Evolutionary conservation across 2,888 invertebrate species (phyloP).

Genomic region (Epistrophella euchroma): DNA sequence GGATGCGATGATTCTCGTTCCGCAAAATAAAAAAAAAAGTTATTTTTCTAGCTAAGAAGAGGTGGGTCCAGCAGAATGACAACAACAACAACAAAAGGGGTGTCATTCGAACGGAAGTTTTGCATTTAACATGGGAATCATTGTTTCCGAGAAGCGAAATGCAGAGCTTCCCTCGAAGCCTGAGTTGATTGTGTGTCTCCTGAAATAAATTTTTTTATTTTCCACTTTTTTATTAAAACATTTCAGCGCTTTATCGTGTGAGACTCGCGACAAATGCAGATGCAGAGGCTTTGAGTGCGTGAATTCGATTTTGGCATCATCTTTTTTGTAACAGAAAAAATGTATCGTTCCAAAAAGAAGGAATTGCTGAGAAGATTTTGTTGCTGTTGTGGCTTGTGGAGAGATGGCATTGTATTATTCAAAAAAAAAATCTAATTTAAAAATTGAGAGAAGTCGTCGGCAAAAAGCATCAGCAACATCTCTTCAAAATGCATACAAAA

Average conservation of each 20-base stretch:
- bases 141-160: constrained; percentile 45
- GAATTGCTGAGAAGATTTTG: constrained; percentile 13
- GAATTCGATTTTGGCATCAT: constrained; percentile 34
- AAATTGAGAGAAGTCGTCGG: neutral
- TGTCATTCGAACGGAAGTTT: constrained; percentile 33
- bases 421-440: neutral
- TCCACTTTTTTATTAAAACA: constrained; percentile 62
- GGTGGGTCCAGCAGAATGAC: constrained; percentile 60
- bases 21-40: constrained; percentile 37
- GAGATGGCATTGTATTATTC: neutral
- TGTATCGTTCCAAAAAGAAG: constrained; percentile 69
- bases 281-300: constrained; percentile 24
- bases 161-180: constrained; percentile 53
- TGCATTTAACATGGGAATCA: constrained; percentile 42
- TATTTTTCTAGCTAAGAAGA: constrained; percentile 48
- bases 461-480: constrained; percentile 23
- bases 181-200: constrained; percentile 40
- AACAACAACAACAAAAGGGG: constrained; percentile 34
- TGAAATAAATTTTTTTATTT: constrained; percentile 61
- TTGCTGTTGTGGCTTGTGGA: constrained; percentile 30
- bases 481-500: constrained; percentile 1
- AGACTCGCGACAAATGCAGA: constrained; percentile 57
- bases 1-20: constrained; percentile 60
- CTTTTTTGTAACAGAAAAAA: constrained; percentile 59
- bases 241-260: constrained; percentile 66